phyloP scores from a whole-genome alignment of 2,888 invertebrate species.

The Troilus luridus region DNA sequence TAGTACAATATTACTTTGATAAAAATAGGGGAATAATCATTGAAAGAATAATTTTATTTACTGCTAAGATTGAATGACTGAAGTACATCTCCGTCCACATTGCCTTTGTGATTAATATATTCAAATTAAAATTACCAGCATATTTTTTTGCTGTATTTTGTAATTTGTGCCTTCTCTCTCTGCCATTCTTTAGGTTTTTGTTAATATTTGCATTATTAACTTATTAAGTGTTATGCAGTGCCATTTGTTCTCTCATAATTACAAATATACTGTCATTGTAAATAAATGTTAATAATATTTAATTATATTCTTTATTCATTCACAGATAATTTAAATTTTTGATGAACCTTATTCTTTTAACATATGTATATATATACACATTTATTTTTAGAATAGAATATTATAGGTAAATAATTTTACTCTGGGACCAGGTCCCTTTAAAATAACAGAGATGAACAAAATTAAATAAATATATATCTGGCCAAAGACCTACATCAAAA shows the following conservation, averaged over 20 bases:
- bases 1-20: neutral
- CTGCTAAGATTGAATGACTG: conserved; percentile 27
- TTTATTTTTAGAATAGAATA: too few species aligned
- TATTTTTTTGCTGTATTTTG: neutral
- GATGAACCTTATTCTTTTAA: conserved; percentile 2
- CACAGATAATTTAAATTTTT: conserved; percentile 6
- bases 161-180: conserved; percentile 49
- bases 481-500: too few species aligned
- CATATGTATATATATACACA: neutral
- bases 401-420: too few species aligned
- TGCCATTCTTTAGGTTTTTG: neutral
- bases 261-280: conserved; percentile 34
- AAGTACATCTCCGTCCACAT: conserved; percentile 46
- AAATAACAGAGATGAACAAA: too few species aligned
- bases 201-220: conserved; percentile 50
- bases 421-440: too few species aligned
- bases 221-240: conserved; percentile 48
- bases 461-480: too few species aligned
- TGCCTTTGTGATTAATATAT: conserved; percentile 51
- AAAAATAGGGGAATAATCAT: neutral
- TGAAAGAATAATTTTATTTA: neutral
- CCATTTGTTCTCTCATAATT: conserved; percentile 54
- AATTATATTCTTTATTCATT: conserved; percentile 35
- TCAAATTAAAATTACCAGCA: neutral
- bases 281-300: conserved; percentile 47